phyloP scores from a whole-genome alignment of 2,113 vertebrate species.

The Clupea harengus region DNA sequence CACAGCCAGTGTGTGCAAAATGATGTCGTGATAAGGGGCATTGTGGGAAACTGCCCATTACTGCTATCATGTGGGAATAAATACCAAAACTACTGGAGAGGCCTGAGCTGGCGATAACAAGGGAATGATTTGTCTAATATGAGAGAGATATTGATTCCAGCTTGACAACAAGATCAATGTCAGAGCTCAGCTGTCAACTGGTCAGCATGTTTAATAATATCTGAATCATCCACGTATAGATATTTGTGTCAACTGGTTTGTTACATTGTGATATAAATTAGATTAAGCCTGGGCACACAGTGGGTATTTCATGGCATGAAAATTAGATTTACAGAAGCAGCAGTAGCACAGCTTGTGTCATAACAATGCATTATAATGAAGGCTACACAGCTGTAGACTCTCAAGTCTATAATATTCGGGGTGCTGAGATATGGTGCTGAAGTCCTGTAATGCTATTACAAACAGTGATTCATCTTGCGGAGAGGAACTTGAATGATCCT shows the following conservation, averaged over 20 bases:
- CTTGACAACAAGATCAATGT: neutral
- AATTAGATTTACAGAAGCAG: neutral
- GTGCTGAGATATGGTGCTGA: neutral
- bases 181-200: neutral
- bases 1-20: neutral
- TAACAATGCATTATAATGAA: neutral
- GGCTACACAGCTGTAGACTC: neutral
- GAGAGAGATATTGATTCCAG: neutral
- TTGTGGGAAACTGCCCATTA: neutral
- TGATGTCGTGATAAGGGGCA: neutral
- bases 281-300: neutral
- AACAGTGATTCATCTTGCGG: conserved; percentile 1
- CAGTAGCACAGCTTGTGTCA: neutral
- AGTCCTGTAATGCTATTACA: neutral
- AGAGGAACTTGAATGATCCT: neutral
- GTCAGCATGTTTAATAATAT: neutral
- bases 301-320: neutral
- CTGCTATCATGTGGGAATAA: neutral
- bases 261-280: conserved; percentile 4
- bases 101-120: neutral
- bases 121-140: neutral
- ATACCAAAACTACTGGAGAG: neutral
- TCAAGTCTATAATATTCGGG: neutral
- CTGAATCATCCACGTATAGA: neutral
- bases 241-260: neutral